A percentile compares a stretch with the other conserved stretches of the same genome.
Conservation (phyloP, 2,797 vertebrate species). For the Anabas testudineus region DNA sequence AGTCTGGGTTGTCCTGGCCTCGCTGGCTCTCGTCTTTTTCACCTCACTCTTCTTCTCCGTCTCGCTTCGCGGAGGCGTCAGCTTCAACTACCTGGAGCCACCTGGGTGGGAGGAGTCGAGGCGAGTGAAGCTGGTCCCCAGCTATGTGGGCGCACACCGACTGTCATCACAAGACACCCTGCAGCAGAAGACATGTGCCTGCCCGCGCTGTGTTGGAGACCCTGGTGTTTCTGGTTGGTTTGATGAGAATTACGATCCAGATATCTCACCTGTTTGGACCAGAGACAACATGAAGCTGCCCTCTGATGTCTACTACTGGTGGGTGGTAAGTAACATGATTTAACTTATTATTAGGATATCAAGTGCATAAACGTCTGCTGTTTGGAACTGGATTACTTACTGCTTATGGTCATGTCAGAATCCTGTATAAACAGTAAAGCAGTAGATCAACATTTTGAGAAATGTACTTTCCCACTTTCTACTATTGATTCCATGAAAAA, state of each 20-base stretch:
- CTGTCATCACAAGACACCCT: conserved; percentile 49
- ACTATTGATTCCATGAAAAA: too few relatives aligned
- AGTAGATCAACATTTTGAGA: too few relatives aligned
- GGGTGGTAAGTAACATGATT: conserved; percentile 92
- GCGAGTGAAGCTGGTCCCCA: conserved; percentile 93
- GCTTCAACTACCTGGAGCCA: conserved; percentile 89
- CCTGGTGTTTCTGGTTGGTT: conserved; percentile 90
- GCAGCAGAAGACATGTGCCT: conserved; percentile 88
- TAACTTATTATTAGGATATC: not conserved
- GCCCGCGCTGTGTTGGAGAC: conserved; percentile 89
- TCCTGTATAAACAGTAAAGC: too few relatives aligned
- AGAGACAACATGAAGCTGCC: conserved; percentile 93
- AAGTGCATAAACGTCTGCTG: not conserved
- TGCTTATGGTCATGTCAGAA: not conserved
- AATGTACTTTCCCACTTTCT: too few relatives aligned
- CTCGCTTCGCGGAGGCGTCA: conserved; percentile 90
- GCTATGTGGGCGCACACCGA: conserved; percentile 85
- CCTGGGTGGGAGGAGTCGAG: conserved; percentile 87
- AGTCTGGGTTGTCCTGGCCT: conserved; percentile 91
- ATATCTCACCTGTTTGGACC: conserved; percentile 95
- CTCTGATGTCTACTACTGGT: conserved; percentile 96
- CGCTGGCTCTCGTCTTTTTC: conserved; percentile 91
- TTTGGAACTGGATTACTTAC: not conserved
- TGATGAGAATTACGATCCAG: conserved; percentile 90
- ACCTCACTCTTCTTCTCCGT: conserved; percentile 96